Base-by-base conservation (phyloP, 2,113 vertebrate genomes). In the Lynx canadensis region DNA sequence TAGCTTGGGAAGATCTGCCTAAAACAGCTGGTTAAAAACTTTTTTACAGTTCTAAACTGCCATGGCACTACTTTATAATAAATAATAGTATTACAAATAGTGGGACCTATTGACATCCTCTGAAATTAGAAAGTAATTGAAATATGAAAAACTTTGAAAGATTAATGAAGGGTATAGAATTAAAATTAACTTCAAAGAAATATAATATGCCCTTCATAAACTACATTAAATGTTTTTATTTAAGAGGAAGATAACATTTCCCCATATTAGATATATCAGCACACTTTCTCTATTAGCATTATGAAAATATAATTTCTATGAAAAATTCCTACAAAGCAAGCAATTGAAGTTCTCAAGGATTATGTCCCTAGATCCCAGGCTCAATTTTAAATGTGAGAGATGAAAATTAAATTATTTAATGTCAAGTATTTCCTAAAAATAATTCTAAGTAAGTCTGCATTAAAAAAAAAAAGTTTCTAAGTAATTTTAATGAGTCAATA, bases 121-220 rank as follows among this genome's bases (percentile, higher is more conserved):
- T 86, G 33, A 85, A 71, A 97, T 57, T 93, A 68, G 69, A 84
- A 65, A 38, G 12, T 48, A 82, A 71, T 1, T 50, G 57, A 74
- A 96, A 41, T 80, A 36, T 38, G 80, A 88, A 94, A 4, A 84
- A 57, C 5, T 91, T 80, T 41, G 52, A 14, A 83, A 55, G 9
- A 80, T 36, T 19, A 50, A 45, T 82, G n/a, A 63, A 83, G 18
- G 29, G 18, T 2, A 68, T 12, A 76, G 5, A 71, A 41, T 92
- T 93, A 69, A 89, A 96, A 52, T 90, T 85, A 86, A 87, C 36
- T 29, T 89, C 38, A 82, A 91, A 96, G 45, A 2, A 60, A 63
- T n/a, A 60, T 19, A 25, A 38, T 15, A 15, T 89, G 11, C 4
- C 13, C 5, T 88, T n/a, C 65, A 21, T 50, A 78, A 96, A 36